phyloP scores from a whole-genome alignment of 2,797 vertebrate species.

The Pangasius larnaudii region DNA sequence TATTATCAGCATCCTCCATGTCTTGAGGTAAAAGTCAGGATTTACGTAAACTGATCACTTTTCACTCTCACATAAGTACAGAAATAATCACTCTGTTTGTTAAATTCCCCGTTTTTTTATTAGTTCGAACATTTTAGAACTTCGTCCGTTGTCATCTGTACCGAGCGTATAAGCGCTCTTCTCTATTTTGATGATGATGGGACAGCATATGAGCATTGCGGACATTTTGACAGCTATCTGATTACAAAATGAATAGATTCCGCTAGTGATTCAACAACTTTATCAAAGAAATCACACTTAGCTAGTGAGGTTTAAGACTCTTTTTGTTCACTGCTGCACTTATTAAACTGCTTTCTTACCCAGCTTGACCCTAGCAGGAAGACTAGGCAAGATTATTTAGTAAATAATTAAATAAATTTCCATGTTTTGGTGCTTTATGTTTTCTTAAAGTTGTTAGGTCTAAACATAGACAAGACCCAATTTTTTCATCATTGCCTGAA shows the following conservation, averaged over 20 bases:
- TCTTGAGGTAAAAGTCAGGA: too few relatives aligned
- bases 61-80: neutral
- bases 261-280: neutral
- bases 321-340: neutral
- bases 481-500: too few relatives aligned
- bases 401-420: neutral
- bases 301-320: neutral
- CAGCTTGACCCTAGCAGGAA: neutral
- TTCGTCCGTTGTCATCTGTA: neutral
- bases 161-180: neutral
- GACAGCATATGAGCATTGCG: too few relatives aligned
- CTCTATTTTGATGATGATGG: neutral
- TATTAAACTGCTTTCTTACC: neutral
- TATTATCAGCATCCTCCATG: too few relatives aligned
- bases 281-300: neutral
- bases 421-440: too few relatives aligned
- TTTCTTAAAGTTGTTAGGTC: neutral
- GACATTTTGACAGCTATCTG: too few relatives aligned
- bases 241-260: neutral
- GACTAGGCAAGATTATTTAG: neutral
- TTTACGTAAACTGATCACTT: too few relatives aligned
- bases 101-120: neutral
- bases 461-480: neutral
- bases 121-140: neutral
- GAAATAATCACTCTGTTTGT: neutral